phyloP scores from a whole-genome alignment of 2,113 vertebrate genomes.

The Apteryx owenii region DNA sequence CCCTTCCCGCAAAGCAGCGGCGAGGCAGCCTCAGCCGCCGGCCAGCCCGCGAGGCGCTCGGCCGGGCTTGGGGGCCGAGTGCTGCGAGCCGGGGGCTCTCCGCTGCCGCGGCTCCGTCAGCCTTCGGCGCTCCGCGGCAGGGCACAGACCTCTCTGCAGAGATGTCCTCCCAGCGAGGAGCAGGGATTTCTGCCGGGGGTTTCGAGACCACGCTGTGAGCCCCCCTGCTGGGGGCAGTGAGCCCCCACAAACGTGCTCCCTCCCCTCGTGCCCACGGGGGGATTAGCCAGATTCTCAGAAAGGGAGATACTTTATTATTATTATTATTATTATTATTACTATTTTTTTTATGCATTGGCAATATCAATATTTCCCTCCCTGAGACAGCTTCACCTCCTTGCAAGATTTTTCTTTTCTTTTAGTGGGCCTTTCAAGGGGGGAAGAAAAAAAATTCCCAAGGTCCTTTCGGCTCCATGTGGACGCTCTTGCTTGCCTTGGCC shows the following conservation, averaged over 20 bases:
- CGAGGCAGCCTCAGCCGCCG: background rate
- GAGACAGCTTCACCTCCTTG: background rate
- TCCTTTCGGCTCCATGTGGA: background rate
- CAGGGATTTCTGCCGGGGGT: background rate
- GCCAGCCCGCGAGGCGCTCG: background rate
- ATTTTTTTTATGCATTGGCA: background rate
- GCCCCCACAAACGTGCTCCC: too few species aligned
- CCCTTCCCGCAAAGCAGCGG: background rate
- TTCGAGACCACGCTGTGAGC: background rate
- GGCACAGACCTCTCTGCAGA: background rate
- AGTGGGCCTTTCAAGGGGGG: background rate
- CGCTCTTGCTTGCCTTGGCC: fast-evolving
- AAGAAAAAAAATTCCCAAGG: background rate
- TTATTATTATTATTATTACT: background rate
- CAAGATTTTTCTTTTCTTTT: background rate
- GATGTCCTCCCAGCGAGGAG: background rate
- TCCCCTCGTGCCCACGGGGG: too few species aligned
- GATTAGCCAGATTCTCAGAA: too few species aligned
- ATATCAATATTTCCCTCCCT: fast-evolving
- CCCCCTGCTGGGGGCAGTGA: background rate
- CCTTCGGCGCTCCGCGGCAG: too few species aligned
- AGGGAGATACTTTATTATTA: too few species aligned
- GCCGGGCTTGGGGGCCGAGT: too few species aligned
- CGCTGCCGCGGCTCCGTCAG: too few species aligned
- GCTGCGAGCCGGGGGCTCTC: too few species aligned